Base-by-base conservation (phyloP, 2,797 vertebrate species). In the Hafferia zeledoni region DNA sequence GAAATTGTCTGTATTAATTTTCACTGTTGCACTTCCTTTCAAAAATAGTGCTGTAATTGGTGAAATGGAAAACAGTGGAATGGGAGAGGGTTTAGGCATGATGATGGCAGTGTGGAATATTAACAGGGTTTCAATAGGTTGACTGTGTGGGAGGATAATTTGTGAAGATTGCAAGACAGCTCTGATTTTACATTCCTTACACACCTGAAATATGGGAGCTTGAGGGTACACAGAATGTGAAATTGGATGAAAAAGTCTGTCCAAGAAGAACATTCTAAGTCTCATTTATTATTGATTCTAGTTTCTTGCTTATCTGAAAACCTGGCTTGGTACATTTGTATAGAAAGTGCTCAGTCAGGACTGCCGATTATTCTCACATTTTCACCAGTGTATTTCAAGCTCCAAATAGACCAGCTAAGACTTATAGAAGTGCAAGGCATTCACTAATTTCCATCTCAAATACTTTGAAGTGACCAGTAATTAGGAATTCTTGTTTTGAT, bases 221-320 rank as follows among this genome's bases (percentile, higher is more conserved):
- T 49, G 75, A 56, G 37, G 33, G 60, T 81, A 41, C 31, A 30
- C 10, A 69, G 91, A 86, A 90, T 90, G 19, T 60, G 56, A 78
- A 88, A 79, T 27, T 31, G 56, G 44, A 86, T 60, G 8, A 79
- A 82, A 91, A 89, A 65, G 3, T 68, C 55, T 77, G 60, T 53
- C 44, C 67, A 67, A 86, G 37, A 81, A 85, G 79, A 93, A 63
- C 27, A 56, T 86, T 84, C 59, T 35, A 65, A 41, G 20, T 61
- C 59, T 86, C 11, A 2, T 91, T 86, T 59, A 27, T 91, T 94
- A 93, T 95, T 90, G 90, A 95, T 95, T 88, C 27, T 31, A 82
- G 27, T 27, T 92, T 91, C 83, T 76, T 60, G 35, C 85, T 83
- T 91, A 72, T 74, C 91, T 79, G 74, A 89, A 88, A 94, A 84